Base-by-base conservation (phyloP, 2,888 invertebrate genomes). In the Bellardia bayeri region DNA sequence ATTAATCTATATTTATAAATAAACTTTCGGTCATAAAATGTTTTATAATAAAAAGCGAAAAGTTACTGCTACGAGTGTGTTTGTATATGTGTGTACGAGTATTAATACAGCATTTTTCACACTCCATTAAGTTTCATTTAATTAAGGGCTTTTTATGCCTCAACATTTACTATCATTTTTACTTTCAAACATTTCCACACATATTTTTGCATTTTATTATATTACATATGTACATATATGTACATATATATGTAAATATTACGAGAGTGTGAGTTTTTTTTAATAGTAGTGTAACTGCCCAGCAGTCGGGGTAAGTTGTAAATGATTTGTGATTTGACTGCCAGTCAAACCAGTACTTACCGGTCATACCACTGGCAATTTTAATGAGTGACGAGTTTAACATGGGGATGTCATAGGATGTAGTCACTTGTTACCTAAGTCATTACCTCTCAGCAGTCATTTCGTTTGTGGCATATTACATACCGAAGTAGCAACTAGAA, bases 71-170 rank as follows among this genome's bases (percentile, higher is more conserved):
- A 45, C 49, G 16, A 33, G 30, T 68, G 37, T 37, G n/a, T 58
- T 23, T 68, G 42, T 58, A 40, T 37, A 4, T 56, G 23, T 56
- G 6, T 7, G 56, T 61, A 33, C 64, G 13, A 8, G 45, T 78
- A 66, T 63, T 37, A 64, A 51, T 69, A 69, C 54, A 71, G 63
- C 23, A 71, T 66, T 79, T 84, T 84, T 83, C 74, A 80, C 80
- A 85, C 80, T 80, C 85, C 74, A 85, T 85, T 80, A 85, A 85
- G 16, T 85, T 85, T 85, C 61, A 85, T 85, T 75, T 69, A 80
- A 85, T 85, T 84, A 84, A 72, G 71, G 51, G 63, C 23, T 68
- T 85, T 79, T 84, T 66, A 71, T 66, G 56, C 23, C 63, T 61
- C 61, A 61, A 42, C 71, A 78, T 37, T 79, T 74, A 66, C 64